Evolutionary conservation across 1,140 invertebrate species (phyloP).

Genomic region (Hetaerina americana): DNA sequence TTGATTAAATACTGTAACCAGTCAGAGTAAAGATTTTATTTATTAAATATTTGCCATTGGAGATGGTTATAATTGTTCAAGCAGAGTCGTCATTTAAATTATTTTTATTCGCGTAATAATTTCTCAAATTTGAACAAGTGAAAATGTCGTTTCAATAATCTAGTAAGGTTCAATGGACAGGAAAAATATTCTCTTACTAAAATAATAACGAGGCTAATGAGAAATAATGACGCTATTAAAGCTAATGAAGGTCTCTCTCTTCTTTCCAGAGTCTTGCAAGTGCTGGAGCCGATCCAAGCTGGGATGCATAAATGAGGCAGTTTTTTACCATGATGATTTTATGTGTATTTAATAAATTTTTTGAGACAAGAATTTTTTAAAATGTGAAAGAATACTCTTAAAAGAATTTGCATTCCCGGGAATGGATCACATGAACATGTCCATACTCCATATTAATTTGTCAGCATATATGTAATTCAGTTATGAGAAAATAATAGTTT

Average conservation of each 20-base stretch:
- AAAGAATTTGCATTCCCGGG: not conserved
- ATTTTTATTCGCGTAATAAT: not conserved
- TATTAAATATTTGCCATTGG: no score
- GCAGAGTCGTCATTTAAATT: not conserved
- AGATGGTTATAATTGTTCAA: no score
- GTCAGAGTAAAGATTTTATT: no score
- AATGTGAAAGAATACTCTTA: not conserved
- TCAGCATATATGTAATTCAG: not conserved
- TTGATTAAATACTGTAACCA: no score
- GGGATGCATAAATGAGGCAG: not conserved
- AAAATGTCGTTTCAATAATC: not conserved
- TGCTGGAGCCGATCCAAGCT: not conserved
- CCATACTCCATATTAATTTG: not conserved
- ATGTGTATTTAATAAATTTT: not conserved
- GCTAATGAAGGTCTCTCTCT: not conserved
- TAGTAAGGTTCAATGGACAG: not conserved
- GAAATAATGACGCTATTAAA: not conserved
- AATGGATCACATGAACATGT: not conserved
- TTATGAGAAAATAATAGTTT: no score
- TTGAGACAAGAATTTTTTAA: not conserved
- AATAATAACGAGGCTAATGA: no score
- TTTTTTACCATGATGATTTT: not conserved
- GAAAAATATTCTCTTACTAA: no score
- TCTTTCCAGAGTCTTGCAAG: not conserved
- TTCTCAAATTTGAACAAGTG: not conserved